A percentile compares a stretch with the other conserved stretches of the same genome.
phyloP scores from a whole-genome alignment of 37 sponge, comb jelly and placozoan species.

The Corticium candelabrum region DNA sequence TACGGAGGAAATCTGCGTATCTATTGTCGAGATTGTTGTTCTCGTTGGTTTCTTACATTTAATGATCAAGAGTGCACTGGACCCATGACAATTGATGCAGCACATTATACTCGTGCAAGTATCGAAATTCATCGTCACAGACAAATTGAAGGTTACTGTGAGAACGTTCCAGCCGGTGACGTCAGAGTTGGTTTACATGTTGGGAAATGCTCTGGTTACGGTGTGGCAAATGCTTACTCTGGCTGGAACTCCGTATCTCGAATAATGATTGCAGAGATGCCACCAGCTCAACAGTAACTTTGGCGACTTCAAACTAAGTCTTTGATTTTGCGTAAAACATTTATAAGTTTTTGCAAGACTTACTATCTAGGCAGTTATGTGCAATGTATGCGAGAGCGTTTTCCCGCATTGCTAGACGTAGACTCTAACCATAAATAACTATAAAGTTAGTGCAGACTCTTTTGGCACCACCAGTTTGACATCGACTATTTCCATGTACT shows the following conservation, averaged over 20 bases:
- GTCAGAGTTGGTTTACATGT: background rate
- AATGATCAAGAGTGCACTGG: background rate
- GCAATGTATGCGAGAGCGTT: no score
- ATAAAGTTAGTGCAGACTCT: no score
- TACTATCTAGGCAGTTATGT: no score
- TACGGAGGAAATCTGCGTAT: background rate
- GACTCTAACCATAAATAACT: no score
- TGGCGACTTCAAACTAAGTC: no score
- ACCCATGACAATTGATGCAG: background rate
- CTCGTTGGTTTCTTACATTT: background rate
- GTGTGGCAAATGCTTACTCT: background rate
- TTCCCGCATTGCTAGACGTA: no score
- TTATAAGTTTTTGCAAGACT: no score
- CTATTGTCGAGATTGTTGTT: background rate
- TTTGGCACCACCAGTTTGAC: no score
- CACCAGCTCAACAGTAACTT: no score
- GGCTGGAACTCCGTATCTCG: background rate
- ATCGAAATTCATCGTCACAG: background rate
- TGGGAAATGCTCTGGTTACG: background rate
- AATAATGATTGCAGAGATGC: background rate
- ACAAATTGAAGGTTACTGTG: background rate
- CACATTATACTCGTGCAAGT: background rate
- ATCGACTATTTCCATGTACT: no score
- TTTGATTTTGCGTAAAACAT: no score
- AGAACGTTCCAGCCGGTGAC: background rate